Evolutionary conservation across 2,797 vertebrate species (phyloP).

Genomic region (Semaprochilodus insignis): DNA sequence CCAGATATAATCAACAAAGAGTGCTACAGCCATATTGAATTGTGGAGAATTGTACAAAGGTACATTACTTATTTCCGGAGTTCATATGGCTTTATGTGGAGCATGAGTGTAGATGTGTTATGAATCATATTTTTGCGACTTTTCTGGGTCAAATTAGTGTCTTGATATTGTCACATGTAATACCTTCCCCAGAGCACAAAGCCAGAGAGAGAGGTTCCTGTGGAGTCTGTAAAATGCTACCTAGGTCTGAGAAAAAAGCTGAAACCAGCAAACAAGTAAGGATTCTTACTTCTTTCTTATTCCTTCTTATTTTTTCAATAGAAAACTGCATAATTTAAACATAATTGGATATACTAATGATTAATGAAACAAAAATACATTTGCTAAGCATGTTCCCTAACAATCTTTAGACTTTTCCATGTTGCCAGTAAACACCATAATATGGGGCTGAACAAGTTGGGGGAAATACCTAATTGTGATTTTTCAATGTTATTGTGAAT

Average conservation of each 20-base stretch:
- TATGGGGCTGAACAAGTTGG: too few relatives aligned
- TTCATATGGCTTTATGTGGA: slow-evolving; percentile 4
- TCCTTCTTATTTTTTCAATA: not conserved
- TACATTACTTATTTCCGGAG: not conserved
- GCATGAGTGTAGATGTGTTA: not conserved
- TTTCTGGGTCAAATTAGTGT: slow-evolving; percentile 22
- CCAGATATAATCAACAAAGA: slow-evolving; percentile 41
- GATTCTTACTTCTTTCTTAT: not conserved
- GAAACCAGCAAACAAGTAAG: slow-evolving; percentile 92
- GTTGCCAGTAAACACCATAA: too few relatives aligned
- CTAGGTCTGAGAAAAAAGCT: slow-evolving; percentile 91
- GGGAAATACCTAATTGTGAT: too few relatives aligned
- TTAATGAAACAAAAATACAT: too few relatives aligned
- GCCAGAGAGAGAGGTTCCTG: slow-evolving; percentile 84
- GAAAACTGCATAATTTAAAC: not conserved
- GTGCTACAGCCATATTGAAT: slow-evolving; percentile 9
- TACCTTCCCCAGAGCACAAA: slow-evolving; percentile 85
- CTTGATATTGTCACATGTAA: slow-evolving; percentile 26
- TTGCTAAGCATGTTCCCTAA: too few relatives aligned
- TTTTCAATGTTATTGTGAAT: too few relatives aligned
- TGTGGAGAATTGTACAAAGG: slow-evolving; percentile 28
- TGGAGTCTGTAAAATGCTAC: slow-evolving; percentile 88
- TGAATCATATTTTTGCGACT: slow-evolving; percentile 22
- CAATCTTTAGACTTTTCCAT: too few relatives aligned
- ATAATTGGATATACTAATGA: too few relatives aligned